Evolutionary conservation across 2,888 invertebrate genomes (phyloP).

Genomic region (Orchesellides sinensis): DNA sequence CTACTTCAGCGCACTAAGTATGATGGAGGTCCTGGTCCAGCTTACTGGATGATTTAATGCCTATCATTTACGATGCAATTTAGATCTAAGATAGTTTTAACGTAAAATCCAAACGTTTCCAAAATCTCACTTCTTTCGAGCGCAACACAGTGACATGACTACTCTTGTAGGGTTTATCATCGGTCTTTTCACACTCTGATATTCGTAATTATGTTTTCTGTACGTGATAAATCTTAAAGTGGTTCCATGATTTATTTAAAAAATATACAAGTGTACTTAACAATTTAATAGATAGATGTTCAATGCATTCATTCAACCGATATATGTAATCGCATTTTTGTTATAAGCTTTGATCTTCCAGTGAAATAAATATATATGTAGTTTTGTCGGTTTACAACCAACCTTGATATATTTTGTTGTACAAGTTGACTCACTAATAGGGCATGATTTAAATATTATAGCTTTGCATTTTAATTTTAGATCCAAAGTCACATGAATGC

Average conservation of each 20-base stretch:
- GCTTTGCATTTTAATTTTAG: no score
- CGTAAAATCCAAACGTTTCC: background rate
- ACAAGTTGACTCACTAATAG: no score
- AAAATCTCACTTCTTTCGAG: conserved; percentile 9
- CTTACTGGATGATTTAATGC: conserved; percentile 73
- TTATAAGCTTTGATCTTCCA: background rate
- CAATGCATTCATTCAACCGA: background rate
- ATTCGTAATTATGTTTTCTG: conserved; percentile 23
- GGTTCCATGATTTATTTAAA: background rate
- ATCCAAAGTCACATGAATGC: no score
- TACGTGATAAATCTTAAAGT: background rate
- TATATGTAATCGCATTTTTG: background rate
- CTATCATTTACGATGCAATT: conserved; percentile 22
- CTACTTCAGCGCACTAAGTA: conserved; percentile 70
- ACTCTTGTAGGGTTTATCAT: conserved; percentile 1
- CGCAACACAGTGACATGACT: conserved; percentile 18
- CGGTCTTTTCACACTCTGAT: background rate
- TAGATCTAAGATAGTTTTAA: background rate
- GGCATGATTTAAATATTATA: no score
- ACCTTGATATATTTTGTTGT: no score
- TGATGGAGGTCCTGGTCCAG: conserved; percentile 71
- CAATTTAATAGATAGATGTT: no score
- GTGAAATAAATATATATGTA: background rate
- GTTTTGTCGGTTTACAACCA: no score
- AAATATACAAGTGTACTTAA: no score